Evolutionary conservation across 2,797 vertebrate species (phyloP).

Genomic region (Rousettus madagascariensis): DNA sequence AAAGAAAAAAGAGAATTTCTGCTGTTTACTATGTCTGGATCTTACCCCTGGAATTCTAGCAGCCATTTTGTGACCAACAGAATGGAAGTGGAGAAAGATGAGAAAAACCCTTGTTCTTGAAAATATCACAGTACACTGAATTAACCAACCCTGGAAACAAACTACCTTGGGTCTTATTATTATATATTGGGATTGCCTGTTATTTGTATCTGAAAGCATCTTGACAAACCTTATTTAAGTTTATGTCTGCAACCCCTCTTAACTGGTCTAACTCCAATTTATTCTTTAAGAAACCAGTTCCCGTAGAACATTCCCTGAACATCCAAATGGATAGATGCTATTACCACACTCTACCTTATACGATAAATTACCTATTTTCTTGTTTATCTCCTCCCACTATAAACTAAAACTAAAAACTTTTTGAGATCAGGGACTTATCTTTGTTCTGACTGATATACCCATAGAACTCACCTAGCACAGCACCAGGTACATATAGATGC

Average conservation of each 20-base stretch:
- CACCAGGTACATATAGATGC: not conserved
- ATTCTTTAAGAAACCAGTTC: conserved; percentile 22
- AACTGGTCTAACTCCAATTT: not conserved
- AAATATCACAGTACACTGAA: not conserved
- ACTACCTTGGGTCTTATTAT: not conserved
- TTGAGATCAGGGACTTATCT: not conserved
- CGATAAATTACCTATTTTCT: not conserved
- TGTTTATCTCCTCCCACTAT: not conserved
- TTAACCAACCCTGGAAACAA: conserved; percentile 28
- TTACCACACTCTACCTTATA: not conserved
- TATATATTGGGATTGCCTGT: not conserved
- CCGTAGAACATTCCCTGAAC: not conserved
- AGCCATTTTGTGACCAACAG: not conserved
- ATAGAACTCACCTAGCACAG: not conserved
- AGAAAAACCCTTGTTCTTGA: not conserved
- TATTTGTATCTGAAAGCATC: not conserved
- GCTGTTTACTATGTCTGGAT: not conserved
- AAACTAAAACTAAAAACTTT: not conserved
- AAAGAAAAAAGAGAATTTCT: not conserved
- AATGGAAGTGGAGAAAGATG: not conserved
- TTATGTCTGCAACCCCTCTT: not conserved
- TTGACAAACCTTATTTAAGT: not conserved
- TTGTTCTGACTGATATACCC: not conserved
- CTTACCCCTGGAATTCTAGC: not conserved
- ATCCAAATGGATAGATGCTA: not conserved